phyloP scores from a whole-genome alignment of 2,797 vertebrate species.

The Lepidocolaptes lacrymiger region DNA sequence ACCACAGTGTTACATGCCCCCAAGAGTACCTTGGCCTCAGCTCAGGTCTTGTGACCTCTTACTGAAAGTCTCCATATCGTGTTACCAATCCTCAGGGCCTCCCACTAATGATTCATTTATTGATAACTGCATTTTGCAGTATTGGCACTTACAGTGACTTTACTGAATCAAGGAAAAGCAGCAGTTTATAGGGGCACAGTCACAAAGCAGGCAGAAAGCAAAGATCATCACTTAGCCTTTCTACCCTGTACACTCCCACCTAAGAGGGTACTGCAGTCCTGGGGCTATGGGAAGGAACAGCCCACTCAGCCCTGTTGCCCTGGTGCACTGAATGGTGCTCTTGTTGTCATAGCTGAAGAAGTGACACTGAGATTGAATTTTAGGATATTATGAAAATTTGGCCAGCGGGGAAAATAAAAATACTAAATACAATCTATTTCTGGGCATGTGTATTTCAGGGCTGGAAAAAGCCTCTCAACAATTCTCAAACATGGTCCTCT shows the following conservation, averaged over 20 bases:
- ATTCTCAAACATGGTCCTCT: rapidly evolving
- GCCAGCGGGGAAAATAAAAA: neutral
- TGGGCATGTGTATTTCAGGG: neutral
- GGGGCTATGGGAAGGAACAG: rapidly evolving
- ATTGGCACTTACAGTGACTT: neutral
- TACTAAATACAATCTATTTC: neutral
- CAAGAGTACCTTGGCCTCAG: rapidly evolving
- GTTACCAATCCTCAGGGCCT: neutral
- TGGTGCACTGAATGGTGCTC: neutral
- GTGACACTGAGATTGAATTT: neutral
- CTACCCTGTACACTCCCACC: neutral
- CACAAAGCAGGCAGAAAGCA: neutral
- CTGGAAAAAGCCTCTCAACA: neutral
- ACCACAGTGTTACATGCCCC: neutral
- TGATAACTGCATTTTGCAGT: neutral
- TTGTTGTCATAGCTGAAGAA: neutral
- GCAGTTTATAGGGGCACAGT: neutral
- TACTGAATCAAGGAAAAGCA: neutral
- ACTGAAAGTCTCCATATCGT: neutral
- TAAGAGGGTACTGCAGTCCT: neutral
- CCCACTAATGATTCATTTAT: neutral
- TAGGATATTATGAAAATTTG: neutral
- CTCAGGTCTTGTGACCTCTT: neutral
- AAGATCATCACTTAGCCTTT: neutral
- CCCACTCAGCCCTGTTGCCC: neutral